Evolutionary conservation across 2,113 vertebrate genomes (phyloP), one percentile per base, ranked within the genome.

Genomic region (Alexandromys fortis): DNA sequence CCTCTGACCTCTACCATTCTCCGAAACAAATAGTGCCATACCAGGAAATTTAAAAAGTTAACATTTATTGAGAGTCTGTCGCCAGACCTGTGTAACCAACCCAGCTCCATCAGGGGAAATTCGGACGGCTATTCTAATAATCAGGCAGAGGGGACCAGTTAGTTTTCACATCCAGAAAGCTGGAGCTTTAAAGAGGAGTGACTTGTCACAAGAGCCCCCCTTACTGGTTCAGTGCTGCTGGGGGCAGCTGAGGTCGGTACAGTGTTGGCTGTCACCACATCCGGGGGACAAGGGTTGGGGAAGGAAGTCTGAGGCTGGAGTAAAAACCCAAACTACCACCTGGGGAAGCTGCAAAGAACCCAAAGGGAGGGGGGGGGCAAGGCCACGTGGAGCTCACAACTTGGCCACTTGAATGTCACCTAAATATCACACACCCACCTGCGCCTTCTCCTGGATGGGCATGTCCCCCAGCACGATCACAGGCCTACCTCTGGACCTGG

Each of bases 201-300:
- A 65, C 91, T 86, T n/a, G 78, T 67, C n/a, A 11, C 5, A 12
- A 13, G 24, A 1, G 13, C 75, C 45, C 73, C 76, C 92, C 52
- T 38, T 55, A 45, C 88, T 45, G 42, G 24, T 78, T 7, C 13
- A 72, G 42, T 67, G 89, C 42, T 94, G 76, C 22, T 58, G 73
- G 89, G 98, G 98, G 90, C 98, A 98, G 98, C 98, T 99, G 89
- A 98, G 76, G 95, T 91, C 1, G 49, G 86, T 78, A 91, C 89
- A 94, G 81, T 79, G 95, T 47, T 22, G 90, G 90, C 91, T 67
- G 95, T 95, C 55, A 95, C 95, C 97, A 97, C 97, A 97, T 97
- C 98, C 97, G 70, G 65, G 88, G 26, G 26, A 72, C 92, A 91
- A 86, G 89, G 95, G 76, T 82, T 68, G 42, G 58, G 94, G 97